Evolutionary conservation across 2,797 vertebrate species (phyloP), one percentile per base, ranked within the genome.

Genomic region (Scarus forsteni): DNA sequence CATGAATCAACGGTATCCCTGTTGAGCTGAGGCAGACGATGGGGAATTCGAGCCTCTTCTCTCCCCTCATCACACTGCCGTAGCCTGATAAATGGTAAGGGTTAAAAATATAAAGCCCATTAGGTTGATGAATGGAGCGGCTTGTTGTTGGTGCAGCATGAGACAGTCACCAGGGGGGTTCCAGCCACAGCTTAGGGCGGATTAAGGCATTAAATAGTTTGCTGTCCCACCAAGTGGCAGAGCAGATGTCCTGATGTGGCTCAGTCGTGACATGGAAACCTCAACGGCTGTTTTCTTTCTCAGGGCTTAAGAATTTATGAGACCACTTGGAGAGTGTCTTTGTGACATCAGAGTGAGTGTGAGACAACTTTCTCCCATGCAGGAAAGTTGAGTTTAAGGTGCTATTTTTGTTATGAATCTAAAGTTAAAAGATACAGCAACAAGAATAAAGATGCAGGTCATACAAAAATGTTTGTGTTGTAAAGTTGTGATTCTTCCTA

Each of bases 31-130:
- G 79, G 77, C 78, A 61, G 75, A 77, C 85, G 65, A 75, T 77
- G 40, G 89, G 91, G 89, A 89, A 90, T 88, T 84, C 82, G 83
- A 85, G 88, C 75, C 83, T 66, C 58, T 73, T 75, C 72, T 79
- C 73, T 77, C 80, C 58, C 79, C 74, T 87, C 87, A 86, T 86
- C 85, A 72, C 57, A 42, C 79, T 85, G 84, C 81, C 85, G 80
- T 83, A 73, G 83, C 66, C 89, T 94, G 94, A 95, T 92, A 90
- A 93, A 95, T 94, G 85, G 92, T 83, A 94, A 92, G 92, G 93
- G 93, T 94, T 95, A 94, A 94, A 95, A 94, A 94, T 95, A 94
- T 90, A 93, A 89, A 86, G 84, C 83, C 89, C 94, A 94, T 95
- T 94, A 95, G 88, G 70, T 77, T 95, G 94, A 95, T 94, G 86